These are phyloP conservation scores for Brachionichthys hirsutus DNA, from an alignment of 2,113 vertebrate species.

Conservation along the genomic window DNA sequence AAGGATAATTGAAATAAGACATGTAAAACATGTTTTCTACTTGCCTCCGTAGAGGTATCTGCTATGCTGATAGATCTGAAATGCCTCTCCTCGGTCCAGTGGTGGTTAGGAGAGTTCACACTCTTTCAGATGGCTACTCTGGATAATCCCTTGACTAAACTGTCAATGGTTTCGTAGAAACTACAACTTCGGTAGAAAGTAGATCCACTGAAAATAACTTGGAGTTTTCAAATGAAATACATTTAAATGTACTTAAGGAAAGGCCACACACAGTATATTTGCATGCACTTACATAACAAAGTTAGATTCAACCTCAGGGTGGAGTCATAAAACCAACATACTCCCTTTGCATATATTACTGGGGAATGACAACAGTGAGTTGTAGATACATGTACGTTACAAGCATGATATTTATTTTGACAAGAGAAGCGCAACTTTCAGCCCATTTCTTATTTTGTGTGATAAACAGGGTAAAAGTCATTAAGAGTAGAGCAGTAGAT, in stretches of 20 bases:
- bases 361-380: background rate
- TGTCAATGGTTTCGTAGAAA: too few relatives aligned
- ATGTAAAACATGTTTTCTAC: background rate
- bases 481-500: too few relatives aligned
- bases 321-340: background rate
- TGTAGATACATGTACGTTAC: background rate
- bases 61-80: background rate
- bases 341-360: background rate
- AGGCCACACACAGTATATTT: constrained; percentile 5
- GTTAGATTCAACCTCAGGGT: background rate
- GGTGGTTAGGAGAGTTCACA: background rate
- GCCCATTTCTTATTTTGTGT: too few relatives aligned
- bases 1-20: too few relatives aligned
- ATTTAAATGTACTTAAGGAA: background rate
- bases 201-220: too few relatives aligned
- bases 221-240: too few relatives aligned
- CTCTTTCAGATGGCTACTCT: background rate
- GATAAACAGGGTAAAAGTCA: too few relatives aligned
- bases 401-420: too few relatives aligned
- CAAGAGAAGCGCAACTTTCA: too few relatives aligned
- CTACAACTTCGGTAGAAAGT: too few relatives aligned
- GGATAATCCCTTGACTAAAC: background rate
- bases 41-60: background rate
- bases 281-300: background rate
- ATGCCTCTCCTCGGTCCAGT: background rate